Conservation (phyloP, 1,140 invertebrate genomes). For the Contarinia nasturtii region DNA sequence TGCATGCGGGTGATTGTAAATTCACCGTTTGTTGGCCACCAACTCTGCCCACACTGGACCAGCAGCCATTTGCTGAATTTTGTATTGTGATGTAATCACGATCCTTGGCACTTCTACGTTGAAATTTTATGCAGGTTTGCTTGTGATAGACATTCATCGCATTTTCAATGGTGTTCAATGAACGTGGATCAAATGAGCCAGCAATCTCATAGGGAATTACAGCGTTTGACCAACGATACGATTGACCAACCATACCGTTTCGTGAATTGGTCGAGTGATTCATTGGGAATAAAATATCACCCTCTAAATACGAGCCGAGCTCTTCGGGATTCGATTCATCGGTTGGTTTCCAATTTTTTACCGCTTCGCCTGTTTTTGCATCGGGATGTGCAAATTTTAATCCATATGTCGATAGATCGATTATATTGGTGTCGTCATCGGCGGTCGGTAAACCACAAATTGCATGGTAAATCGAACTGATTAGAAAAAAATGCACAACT, state of each 20-base stretch:
- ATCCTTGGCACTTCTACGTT: slow-evolving; percentile 31
- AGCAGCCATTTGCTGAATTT: slow-evolving; percentile 52
- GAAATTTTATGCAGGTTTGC: slow-evolving; percentile 50
- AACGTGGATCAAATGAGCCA: slow-evolving; percentile 26
- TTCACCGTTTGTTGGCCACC: slow-evolving; percentile 43
- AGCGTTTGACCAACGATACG: slow-evolving; percentile 40
- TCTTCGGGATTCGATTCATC: not conserved
- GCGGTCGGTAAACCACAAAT: too few relatives aligned
- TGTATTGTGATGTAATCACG: slow-evolving; percentile 46
- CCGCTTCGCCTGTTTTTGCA: not conserved
- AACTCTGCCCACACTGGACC: slow-evolving; percentile 52
- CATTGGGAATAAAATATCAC: not conserved
- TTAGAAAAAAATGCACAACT: too few relatives aligned
- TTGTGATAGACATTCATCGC: slow-evolving; percentile 47
- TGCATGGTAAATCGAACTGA: too few relatives aligned
- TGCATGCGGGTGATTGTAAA: slow-evolving; percentile 47
- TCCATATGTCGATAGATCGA: not conserved
- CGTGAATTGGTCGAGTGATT: slow-evolving; percentile 9
- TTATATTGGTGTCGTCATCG: not conserved
- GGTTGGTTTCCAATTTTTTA: not conserved
- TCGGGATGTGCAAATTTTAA: not conserved
- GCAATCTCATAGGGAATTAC: slow-evolving; percentile 49
- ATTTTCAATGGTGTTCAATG: slow-evolving; percentile 28
- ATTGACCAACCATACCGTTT: slow-evolving; percentile 39
- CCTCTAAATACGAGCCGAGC: not conserved